phyloP scores from a whole-genome alignment of 2,113 vertebrate genomes.

The Setophaga kirtlandii region DNA sequence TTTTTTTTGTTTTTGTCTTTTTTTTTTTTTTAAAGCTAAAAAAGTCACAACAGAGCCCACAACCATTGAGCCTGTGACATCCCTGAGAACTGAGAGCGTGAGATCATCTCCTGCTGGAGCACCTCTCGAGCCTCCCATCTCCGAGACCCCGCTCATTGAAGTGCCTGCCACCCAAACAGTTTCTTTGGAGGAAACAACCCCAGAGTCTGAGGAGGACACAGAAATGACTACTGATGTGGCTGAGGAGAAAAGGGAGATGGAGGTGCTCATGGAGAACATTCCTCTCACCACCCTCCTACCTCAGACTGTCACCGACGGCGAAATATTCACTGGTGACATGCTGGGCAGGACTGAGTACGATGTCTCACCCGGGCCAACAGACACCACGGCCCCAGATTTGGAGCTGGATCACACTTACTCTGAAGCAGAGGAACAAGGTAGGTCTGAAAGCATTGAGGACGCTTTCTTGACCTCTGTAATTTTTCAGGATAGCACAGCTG shows the following conservation, averaged over 20 bases:
- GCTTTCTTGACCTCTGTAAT: constrained; percentile 62
- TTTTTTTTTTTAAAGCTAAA: constrained; percentile 73
- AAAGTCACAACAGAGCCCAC: constrained; percentile 73
- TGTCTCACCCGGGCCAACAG: constrained; percentile 9
- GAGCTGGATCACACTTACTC: constrained; percentile 57
- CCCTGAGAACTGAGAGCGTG: constrained; percentile 66
- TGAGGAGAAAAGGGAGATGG: constrained; percentile 57
- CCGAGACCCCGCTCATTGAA: constrained; percentile 32
- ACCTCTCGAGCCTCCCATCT: constrained; percentile 24
- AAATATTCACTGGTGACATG: constrained; percentile 1
- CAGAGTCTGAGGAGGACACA: constrained; percentile 42
- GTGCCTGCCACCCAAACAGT: constrained; percentile 40
- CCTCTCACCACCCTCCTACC: constrained; percentile 57
- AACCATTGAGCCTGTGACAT: constrained; percentile 66
- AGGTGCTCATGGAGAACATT: constrained; percentile 39
- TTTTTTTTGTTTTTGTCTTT: constrained; percentile 5
- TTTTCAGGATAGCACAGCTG: constrained; percentile 55
- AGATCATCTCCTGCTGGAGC: constrained; percentile 20
- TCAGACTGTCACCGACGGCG: constrained; percentile 46
- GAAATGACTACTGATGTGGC: constrained; percentile 9
- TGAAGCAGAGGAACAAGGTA: constrained; percentile 62
- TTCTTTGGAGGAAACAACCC: constrained; percentile 48
- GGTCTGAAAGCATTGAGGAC: constrained; percentile 66
- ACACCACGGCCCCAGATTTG: constrained; percentile 29
- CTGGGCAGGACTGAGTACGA: constrained; percentile 45